These are phyloP conservation scores for Gonatopus flavifemur DNA, from an alignment of 1,140 invertebrate genomes.

Conservation along the genomic window DNA sequence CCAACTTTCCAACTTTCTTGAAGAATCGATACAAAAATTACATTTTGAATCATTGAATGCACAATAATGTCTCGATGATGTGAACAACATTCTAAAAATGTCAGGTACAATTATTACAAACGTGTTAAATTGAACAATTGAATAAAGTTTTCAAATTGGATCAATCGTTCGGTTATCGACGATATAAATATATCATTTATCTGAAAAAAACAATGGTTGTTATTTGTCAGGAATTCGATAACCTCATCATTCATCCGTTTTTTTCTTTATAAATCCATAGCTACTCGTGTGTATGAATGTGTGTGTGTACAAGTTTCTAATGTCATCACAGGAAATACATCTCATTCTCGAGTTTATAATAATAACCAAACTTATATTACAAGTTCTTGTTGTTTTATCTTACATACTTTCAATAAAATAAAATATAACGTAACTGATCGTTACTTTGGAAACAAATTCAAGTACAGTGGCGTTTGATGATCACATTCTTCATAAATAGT, in stretches of 20 bases:
- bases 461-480: conserved; percentile 36
- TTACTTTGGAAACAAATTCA: conserved; percentile 25
- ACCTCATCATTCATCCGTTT: too few relatives aligned
- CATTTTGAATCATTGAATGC: conserved; percentile 1
- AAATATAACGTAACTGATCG: conserved; percentile 22
- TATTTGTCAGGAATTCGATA: too few relatives aligned
- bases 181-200: too few relatives aligned
- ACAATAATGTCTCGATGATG: conserved; percentile 13
- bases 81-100: conserved; percentile 35
- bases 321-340: conserved; percentile 45
- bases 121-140: conserved; percentile 27
- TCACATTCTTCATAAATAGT: conserved; percentile 11
- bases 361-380: conserved; percentile 38
- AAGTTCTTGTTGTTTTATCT: conserved; percentile 48
- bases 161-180: too few relatives aligned
- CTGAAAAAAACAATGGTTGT: too few relatives aligned
- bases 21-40: too few relatives aligned
- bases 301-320: too few relatives aligned
- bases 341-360: conserved; percentile 27
- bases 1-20: too few relatives aligned
- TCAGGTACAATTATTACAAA: conserved; percentile 49
- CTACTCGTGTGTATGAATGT: conserved; percentile 28
- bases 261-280: conserved; percentile 22
- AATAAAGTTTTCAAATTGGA: conserved; percentile 22
- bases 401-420: conserved; percentile 52